Percentiles rank a stretch among this genome's conserved stretches.
Conservation (phyloP, 30 jellyfish, hydroid and myxozoan species). For the Rhopilema esculentum region DNA sequence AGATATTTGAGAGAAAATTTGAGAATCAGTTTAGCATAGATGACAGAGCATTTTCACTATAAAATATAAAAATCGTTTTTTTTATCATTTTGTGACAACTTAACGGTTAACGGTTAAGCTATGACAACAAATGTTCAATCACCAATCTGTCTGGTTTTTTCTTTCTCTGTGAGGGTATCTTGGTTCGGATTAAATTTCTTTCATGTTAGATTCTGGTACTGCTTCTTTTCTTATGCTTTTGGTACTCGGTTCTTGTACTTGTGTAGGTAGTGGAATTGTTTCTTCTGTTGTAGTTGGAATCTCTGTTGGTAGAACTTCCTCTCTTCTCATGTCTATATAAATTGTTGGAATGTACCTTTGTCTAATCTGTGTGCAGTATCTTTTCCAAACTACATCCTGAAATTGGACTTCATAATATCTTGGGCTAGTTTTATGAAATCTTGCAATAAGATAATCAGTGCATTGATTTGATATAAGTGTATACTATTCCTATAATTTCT, state of each 20-base stretch:
- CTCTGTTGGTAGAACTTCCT: slow-evolving; percentile 7
- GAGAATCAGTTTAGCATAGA: too few species aligned
- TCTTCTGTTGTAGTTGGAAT: slow-evolving; percentile 3
- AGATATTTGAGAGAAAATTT: too few species aligned
- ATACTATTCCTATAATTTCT: too few species aligned
- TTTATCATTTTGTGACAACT: too few species aligned
- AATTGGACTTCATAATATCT: neutral
- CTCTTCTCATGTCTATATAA: neutral
- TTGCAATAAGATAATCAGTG: too few species aligned
- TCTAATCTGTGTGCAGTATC: slow-evolving; percentile 4
- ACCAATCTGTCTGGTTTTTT: slow-evolving; percentile 40
- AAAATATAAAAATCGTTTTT: too few species aligned
- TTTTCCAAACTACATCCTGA: too few species aligned
- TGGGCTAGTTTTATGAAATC: neutral
- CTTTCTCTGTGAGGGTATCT: slow-evolving; percentile 46
- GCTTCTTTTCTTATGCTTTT: slow-evolving; percentile 17
- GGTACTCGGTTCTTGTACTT: neutral
- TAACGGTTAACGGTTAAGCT: too few species aligned
- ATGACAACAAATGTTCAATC: slow-evolving; percentile 30
- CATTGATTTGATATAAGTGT: too few species aligned
- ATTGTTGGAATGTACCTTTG: neutral
- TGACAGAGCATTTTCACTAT: too few species aligned
- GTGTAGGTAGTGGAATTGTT: neutral
- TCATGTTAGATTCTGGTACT: slow-evolving; percentile 36
- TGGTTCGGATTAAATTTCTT: slow-evolving; percentile 40